Evolutionary conservation across 2,113 vertebrate species (phyloP).

Genomic region (Bubo bubo): DNA sequence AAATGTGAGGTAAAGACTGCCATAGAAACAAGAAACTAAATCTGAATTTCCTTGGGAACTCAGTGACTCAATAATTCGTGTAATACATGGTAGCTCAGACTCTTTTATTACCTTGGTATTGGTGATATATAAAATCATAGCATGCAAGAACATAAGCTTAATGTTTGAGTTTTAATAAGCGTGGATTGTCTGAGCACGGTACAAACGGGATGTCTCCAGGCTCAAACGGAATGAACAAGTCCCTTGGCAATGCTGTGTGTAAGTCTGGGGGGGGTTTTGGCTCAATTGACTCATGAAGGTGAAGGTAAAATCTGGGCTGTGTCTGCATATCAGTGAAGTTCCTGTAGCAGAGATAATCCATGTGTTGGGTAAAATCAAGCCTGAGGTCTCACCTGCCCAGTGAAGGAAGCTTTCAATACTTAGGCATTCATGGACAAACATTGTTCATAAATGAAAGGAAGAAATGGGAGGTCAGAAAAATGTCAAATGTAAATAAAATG

Average conservation of each 20-base stretch:
- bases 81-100: not conserved
- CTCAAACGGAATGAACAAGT: accelerated
- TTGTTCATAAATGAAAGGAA: not conserved
- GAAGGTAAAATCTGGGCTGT: not conserved
- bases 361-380: not conserved
- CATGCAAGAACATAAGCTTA: not conserved
- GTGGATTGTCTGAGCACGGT: not conserved
- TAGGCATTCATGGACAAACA: not conserved
- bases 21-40: not conserved
- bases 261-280: not conserved
- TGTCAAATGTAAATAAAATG: not conserved
- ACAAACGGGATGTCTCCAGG: accelerated
- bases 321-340: not conserved
- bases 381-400: not conserved
- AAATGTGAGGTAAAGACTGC: not conserved
- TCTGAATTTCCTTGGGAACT: not conserved
- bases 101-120: not conserved
- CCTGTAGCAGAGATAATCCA: not conserved
- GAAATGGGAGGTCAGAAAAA: not conserved
- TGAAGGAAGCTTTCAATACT: not conserved
- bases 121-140: not conserved
- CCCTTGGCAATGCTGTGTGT: not conserved
- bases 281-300: not conserved
- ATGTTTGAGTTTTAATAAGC: accelerated
- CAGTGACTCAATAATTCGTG: not conserved